Conservation (phyloP, 2,113 vertebrate species). For the Oncorhynchus tshawytscha region DNA sequence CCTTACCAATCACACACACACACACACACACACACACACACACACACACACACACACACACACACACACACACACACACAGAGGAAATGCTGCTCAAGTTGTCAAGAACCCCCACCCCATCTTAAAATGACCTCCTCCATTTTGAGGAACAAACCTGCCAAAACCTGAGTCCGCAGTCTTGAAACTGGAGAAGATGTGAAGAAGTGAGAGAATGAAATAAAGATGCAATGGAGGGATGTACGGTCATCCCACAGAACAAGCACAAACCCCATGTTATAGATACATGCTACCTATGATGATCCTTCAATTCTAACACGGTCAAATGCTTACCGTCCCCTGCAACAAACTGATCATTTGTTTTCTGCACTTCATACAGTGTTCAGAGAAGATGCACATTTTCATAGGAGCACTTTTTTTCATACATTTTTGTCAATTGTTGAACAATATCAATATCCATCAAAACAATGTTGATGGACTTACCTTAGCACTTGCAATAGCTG, state of each 20-base stretch:
- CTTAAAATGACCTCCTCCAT: not conserved
- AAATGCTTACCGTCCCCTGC: not conserved
- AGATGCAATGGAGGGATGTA: conserved; percentile 29
- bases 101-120: not conserved
- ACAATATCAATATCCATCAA: not conserved
- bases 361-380: not conserved
- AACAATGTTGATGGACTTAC: not conserved
- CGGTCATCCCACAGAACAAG: conserved; percentile 11
- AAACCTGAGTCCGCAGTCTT: conserved; percentile 55
- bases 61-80: too few relatives aligned
- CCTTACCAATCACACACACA: not conserved
- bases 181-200: conserved; percentile 47
- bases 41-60: too few relatives aligned
- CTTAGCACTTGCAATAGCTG: not conserved
- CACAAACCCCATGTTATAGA: not conserved
- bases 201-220: conserved; percentile 48
- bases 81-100: not conserved
- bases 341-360: not conserved
- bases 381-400: not conserved
- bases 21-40: too few relatives aligned
- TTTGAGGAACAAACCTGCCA: conserved; percentile 49
- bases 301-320: not conserved
- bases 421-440: not conserved
- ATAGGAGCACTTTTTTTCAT: not conserved
- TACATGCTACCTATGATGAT: not conserved